Conservation (phyloP, 2,888 invertebrate genomes). For the Stenolophus ochropezus region DNA sequence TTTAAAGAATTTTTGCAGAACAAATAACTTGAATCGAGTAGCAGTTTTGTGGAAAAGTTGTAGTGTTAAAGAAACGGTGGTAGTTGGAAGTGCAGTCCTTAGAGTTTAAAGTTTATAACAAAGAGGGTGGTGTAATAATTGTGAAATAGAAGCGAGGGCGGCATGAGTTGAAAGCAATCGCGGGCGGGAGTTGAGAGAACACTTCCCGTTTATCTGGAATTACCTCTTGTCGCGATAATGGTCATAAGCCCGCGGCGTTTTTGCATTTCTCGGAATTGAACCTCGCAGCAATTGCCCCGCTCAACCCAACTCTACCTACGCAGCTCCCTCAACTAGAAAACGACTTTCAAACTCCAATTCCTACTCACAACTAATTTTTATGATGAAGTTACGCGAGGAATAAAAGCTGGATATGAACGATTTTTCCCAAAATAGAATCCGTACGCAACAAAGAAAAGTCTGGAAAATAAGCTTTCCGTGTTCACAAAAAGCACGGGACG, state of each 20-base stretch:
- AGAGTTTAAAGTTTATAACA: neutral
- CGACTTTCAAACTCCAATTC: neutral
- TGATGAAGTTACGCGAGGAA: neutral
- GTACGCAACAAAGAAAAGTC: neutral
- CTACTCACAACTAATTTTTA: neutral
- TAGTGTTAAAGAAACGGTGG: too few species aligned
- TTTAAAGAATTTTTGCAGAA: too few species aligned
- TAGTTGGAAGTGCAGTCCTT: neutral
- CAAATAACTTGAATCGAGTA: too few species aligned
- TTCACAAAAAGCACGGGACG: constrained; percentile 12
- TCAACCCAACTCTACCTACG: neutral
- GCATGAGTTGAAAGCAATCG: neutral
- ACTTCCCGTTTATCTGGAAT: neutral
- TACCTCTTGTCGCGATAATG: constrained; percentile 62
- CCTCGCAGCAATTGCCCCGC: neutral
- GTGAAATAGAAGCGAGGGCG: neutral
- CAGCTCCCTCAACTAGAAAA: neutral
- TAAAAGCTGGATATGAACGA: neutral
- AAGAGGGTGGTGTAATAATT: neutral
- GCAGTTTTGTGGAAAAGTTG: too few species aligned
- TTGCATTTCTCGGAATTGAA: constrained; percentile 62
- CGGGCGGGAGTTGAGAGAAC: neutral
- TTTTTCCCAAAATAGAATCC: neutral
- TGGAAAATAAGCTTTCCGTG: constrained; percentile 10
- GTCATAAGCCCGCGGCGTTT: constrained; percentile 64